phyloP scores from a whole-genome alignment of 2,113 vertebrate species.

The Cynocephalus volans region DNA sequence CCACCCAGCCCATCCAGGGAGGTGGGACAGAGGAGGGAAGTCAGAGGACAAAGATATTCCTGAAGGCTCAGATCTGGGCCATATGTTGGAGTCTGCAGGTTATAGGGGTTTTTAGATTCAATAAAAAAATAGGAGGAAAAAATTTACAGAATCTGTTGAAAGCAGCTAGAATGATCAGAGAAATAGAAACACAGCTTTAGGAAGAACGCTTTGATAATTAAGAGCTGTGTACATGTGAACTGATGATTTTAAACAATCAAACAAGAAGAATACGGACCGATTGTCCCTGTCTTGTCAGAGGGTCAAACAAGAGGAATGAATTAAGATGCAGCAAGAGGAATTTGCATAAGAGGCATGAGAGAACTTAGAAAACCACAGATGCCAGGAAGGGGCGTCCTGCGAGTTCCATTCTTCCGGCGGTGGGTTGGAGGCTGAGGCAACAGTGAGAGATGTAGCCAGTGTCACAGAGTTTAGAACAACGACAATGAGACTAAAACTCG shows the following conservation, averaged over 20 bases:
- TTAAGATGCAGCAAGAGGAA: fast-evolving
- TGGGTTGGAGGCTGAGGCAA: fast-evolving
- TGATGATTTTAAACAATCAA: not conserved
- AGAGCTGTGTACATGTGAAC: fast-evolving
- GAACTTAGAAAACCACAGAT: not conserved
- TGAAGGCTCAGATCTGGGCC: not conserved
- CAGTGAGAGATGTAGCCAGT: fast-evolving
- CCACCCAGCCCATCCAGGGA: fast-evolving
- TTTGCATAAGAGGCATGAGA: fast-evolving
- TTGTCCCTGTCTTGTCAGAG: not conserved
- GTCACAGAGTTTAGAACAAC: fast-evolving
- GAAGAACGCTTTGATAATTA: fast-evolving
- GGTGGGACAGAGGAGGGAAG: fast-evolving
- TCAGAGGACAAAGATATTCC: not conserved
- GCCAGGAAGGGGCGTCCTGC: not conserved
- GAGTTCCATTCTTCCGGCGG: not conserved
- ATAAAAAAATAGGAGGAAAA: no score
- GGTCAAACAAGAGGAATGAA: not conserved
- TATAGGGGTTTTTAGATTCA: no score
- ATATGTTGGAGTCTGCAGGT: fast-evolving
- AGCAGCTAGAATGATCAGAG: not conserved
- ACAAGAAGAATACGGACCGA: no score
- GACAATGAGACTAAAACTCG: fast-evolving
- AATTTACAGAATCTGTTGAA: not conserved
- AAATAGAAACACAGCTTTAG: not conserved